Evolutionary conservation across 2,797 vertebrate genomes (phyloP), one percentile per base, ranked within the genome.

Genomic region (Clarias fuscus): DNA sequence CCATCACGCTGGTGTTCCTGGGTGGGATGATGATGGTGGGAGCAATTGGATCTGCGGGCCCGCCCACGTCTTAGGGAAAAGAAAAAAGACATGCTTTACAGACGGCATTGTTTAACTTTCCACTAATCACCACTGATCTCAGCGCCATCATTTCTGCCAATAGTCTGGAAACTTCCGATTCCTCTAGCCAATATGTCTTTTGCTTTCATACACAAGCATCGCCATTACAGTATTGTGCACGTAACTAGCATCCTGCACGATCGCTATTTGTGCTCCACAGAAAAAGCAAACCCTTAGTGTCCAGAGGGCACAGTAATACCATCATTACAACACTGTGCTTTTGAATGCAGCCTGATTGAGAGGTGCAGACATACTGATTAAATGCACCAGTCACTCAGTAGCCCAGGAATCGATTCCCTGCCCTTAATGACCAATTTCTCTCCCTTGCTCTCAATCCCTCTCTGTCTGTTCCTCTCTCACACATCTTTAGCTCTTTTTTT

Each of bases 41-140:
- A 11, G 97, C 98, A 0, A 99, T 98, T 89, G 98, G 98, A 91
- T 99, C 98, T 0, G 97, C 97, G 0, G 98, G 97, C 2, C 97
- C 98, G 43, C 97, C 97, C 1, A 97, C 95, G 13, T 99, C 98
- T 99, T 90, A 91, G 84, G 88, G 58, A 61, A 84, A 40, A 85
- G 62, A 72, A 62, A 77, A 59, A 61, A 40, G 61, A 64, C 61
- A 37, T 30, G n/a, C 58, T 85, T 62, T 43, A 85, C 64, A 77
- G 72, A 83, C 78, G 82, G 67, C 84, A 85, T 80, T 76, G 30
- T 80, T 82, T 53, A 71, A 68, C 73, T 73, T 78, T 27, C 17
- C 20, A 59, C 84, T 30, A 20, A 72, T 71, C 2, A 0, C 22
- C 43, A 70, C 40, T 84, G 76, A 75, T 82, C 53, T 84, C 18